Base-by-base conservation (phyloP, 2,888 invertebrate genomes). In the Ecliptopera silaceata region DNA sequence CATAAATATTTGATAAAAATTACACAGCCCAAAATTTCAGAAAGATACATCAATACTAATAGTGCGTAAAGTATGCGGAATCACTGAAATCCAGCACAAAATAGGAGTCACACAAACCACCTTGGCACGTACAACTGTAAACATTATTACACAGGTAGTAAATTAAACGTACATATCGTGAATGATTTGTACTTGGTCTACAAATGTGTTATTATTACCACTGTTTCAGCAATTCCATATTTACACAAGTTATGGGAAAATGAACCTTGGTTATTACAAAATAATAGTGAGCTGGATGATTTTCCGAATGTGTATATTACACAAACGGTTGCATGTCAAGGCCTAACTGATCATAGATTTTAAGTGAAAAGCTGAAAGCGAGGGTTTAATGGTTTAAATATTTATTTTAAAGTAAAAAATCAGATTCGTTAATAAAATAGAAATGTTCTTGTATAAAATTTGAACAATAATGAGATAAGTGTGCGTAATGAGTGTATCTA, bases 131-230 rank as follows among this genome's bases (percentile, higher is more conserved):
- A 72, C 74, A 71, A 74, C 43, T 60, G 69, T 72, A 77, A 80
- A 77, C 72, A 77, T 42, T 43, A 34, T 63, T 15, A 36, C 10
- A 70, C 65, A 58, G 58, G 67, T 68, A 73, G 74, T 80, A 79
- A 81, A 79, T 80, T 75, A 64, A 70, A 72, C 75, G 77, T 75
- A 79, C 74, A 76, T 77, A 79, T 78, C 82, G 77, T 79, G 79
- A 80, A 82, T 82, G 83, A 84, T 84, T 84, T 83, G 83, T 84
- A 80, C 76, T 78, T 74, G 79, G 65, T 71, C 74, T 74, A 78
- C 75, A 78, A 77, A 67, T 58, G 55, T 45, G 62, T 61, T 67
- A 65, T 62, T 61, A 61, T 49, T 56, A 59, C 59, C 41, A 42
- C 59, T 45, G 56, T 55, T 60, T 52, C 44, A 29, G 20, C 17